Evolutionary conservation across 2,113 vertebrate genomes (phyloP).

Genomic region (Chaetops frenatus): DNA sequence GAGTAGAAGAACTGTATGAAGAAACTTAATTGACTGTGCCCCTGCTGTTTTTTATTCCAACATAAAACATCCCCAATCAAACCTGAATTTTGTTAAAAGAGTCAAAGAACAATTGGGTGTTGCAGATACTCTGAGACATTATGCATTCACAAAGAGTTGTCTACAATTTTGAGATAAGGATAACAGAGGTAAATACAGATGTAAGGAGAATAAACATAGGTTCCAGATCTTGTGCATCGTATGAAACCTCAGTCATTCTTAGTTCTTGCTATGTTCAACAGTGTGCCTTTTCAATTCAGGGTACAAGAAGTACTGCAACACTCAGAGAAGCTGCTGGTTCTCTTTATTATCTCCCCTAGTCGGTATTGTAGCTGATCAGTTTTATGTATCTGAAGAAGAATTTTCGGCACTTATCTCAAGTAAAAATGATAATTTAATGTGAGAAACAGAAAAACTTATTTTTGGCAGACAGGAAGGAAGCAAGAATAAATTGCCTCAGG

Average conservation of each 20-base stretch:
- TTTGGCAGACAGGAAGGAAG: background rate
- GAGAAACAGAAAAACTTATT: background rate
- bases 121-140: background rate
- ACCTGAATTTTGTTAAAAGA: background rate
- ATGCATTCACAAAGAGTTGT: rapidly evolving
- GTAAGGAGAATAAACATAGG: background rate
- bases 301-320: background rate
- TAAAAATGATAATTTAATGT: background rate
- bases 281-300: background rate
- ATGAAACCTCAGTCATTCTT: background rate
- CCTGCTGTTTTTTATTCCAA: background rate
- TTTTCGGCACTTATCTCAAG: background rate
- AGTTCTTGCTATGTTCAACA: background rate
- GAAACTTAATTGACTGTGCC: background rate
- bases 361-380: background rate
- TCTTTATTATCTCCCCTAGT: background rate
- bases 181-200: background rate
- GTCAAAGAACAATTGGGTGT: background rate
- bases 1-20: background rate
- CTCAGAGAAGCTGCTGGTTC: background rate
- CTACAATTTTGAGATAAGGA: background rate
- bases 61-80: background rate
- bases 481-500: background rate
- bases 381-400: background rate
- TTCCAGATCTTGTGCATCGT: background rate